Evolutionary conservation across 2,888 invertebrate species (phyloP).

Genomic region (Marronus borbonicus): DNA sequence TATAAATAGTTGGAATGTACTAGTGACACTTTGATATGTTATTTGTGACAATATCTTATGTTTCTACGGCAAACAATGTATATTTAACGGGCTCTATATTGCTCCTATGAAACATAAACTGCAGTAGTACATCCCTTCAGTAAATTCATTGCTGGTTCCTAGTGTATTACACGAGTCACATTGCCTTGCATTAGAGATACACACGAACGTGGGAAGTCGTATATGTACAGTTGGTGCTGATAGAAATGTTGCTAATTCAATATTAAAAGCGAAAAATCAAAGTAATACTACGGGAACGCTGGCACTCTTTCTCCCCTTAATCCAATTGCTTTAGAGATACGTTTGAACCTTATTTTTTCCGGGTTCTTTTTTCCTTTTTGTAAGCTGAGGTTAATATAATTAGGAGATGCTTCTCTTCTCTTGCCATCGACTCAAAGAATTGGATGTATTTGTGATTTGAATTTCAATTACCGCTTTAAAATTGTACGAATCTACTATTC

Average conservation of each 20-base stretch:
- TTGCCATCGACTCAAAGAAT: conserved; percentile 62
- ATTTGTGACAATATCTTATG: conserved; percentile 24
- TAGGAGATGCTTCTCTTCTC: conserved; percentile 59
- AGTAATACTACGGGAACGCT: background rate
- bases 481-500: conserved; percentile 46
- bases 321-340: conserved; percentile 6
- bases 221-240: background rate
- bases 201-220: background rate
- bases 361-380: conserved; percentile 7
- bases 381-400: conserved; percentile 62
- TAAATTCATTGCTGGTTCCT: conserved; percentile 4
- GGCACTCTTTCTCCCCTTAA: background rate
- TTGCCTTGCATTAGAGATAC: background rate
- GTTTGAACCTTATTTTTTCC: conserved; percentile 28
- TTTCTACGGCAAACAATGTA: conserved; percentile 11
- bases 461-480: conserved; percentile 60
- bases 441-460: conserved; percentile 61
- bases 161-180: background rate
- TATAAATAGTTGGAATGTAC: conserved; percentile 12
- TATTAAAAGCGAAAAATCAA: conserved; percentile 8
- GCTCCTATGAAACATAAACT: conserved; percentile 5
- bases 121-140: conserved; percentile 4
- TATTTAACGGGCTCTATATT: conserved; percentile 13
- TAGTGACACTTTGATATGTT: conserved; percentile 18
- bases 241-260: background rate